Conservation (phyloP, 1,140 invertebrate species). For the Calosoma granatense region DNA sequence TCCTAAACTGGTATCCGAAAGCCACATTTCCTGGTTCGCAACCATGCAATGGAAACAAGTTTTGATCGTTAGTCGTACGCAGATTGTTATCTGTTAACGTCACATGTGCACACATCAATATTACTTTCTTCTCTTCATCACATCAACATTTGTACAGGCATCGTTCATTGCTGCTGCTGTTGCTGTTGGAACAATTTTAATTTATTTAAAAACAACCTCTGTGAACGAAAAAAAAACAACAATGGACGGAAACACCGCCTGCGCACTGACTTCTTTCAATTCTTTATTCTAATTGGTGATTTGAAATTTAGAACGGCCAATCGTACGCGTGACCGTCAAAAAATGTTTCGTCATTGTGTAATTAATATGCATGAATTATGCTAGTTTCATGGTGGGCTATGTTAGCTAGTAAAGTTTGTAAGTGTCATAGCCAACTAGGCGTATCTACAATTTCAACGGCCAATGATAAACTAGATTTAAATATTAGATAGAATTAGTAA, state of each 20-base stretch:
- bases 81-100: background rate
- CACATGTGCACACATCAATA: background rate
- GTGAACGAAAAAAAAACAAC: background rate
- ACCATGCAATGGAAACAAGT: conserved; percentile 17
- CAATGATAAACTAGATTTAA: no score
- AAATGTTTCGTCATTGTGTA: background rate
- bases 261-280: background rate
- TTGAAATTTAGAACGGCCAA: background rate
- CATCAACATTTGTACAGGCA: no score
- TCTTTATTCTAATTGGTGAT: background rate
- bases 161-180: background rate
- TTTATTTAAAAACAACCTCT: background rate
- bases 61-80: conserved; percentile 11
- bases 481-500: no score
- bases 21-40: conserved; percentile 23
- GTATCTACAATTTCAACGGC: no score
- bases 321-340: background rate
- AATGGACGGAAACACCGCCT: background rate
- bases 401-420: no score
- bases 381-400: no score
- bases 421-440: no score
- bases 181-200: background rate
- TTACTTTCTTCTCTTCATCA: background rate
- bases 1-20: conserved; percentile 27
- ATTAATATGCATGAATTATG: background rate